These are phyloP conservation scores for Lycocorax pyrrhopterus DNA, from an alignment of 2,113 vertebrate species.

Conservation along the genomic window DNA sequence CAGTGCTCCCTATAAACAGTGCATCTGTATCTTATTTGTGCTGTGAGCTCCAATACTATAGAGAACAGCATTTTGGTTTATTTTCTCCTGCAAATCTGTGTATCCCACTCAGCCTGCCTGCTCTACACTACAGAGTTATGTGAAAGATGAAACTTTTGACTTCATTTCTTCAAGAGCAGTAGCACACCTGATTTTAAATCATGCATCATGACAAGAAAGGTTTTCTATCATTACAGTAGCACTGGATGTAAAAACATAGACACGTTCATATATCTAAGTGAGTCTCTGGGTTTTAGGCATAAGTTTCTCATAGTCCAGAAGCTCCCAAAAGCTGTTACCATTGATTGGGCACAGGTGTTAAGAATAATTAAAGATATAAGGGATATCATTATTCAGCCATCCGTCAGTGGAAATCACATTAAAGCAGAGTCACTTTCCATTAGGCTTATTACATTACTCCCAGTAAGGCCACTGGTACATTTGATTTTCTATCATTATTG, in stretches of 20 bases:
- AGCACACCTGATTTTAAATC: not conserved
- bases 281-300: not conserved
- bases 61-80: not conserved
- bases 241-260: not conserved
- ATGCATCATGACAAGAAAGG: not conserved
- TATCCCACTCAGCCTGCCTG: not conserved
- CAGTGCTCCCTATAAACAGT: not conserved
- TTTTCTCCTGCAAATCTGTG: not conserved
- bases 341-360: conserved; percentile 18
- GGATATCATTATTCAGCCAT: not conserved
- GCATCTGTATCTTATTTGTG: not conserved
- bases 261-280: not conserved
- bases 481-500: not conserved
- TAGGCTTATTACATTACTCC: conserved; percentile 35
- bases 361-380: conserved; percentile 13
- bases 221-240: not conserved
- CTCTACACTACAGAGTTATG: not conserved
- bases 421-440: conserved; percentile 18
- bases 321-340: conserved; percentile 7
- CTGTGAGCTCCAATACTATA: not conserved
- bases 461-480: conserved; percentile 2
- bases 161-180: not conserved
- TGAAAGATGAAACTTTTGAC: not conserved
- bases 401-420: conserved; percentile 17
- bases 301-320: not conserved